Conservation (phyloP, 2,113 vertebrate genomes). For the Leucosticte australis region DNA sequence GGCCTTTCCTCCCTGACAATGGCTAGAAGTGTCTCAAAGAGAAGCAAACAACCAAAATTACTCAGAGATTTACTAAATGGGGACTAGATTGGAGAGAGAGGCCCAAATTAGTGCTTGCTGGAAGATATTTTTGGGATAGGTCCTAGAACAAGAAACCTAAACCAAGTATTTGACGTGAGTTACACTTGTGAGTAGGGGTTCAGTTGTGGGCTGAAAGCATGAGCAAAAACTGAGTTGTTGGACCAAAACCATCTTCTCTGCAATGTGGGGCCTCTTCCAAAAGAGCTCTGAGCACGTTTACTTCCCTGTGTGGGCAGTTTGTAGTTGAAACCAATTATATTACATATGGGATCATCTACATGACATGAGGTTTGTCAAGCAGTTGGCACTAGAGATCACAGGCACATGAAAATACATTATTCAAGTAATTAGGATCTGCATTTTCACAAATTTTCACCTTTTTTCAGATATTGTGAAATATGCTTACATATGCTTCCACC, state of each 20-base stretch:
- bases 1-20: background rate
- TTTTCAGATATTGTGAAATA: background rate
- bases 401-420: background rate
- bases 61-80: background rate
- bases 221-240: fast-evolving
- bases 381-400: background rate
- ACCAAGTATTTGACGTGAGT: background rate
- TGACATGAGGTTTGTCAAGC: background rate
- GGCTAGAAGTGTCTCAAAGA: background rate
- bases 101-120: background rate
- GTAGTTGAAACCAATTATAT: background rate
- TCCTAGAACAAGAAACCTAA: background rate
- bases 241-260: background rate
- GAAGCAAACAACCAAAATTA: background rate
- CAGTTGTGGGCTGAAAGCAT: background rate
- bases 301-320: background rate
- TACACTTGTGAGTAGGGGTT: background rate
- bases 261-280: background rate
- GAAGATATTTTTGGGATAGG: background rate
- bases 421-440: background rate
- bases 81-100: background rate
- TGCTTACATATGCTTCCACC: background rate
- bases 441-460: background rate
- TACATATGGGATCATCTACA: background rate
- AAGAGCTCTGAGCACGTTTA: background rate